phyloP scores from a whole-genome alignment of 2,797 vertebrate species.

The Ateles fusciceps region DNA sequence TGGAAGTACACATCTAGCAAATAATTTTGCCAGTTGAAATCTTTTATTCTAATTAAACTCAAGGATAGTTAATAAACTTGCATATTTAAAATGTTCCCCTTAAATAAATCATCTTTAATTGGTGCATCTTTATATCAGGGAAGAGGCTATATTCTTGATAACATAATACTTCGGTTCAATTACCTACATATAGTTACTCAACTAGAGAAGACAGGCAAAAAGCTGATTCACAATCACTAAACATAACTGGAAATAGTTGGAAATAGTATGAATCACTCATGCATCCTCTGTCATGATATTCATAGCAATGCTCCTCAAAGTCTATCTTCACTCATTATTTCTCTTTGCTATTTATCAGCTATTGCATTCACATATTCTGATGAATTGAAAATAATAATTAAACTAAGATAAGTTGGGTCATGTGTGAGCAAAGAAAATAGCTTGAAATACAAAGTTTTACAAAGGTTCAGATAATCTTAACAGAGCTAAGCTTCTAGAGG shows the following conservation, averaged over 20 bases:
- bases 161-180: not conserved
- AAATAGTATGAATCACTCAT: not conserved
- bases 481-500: not conserved
- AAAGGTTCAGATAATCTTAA: slow-evolving; percentile 6
- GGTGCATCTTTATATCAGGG: not conserved
- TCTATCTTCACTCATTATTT: not conserved
- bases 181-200: not conserved
- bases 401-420: not conserved
- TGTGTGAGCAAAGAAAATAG: not conserved
- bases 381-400: slow-evolving; percentile 35
- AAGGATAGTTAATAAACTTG: not conserved
- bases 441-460: not conserved
- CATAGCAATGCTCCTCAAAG: not conserved
- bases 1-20: not conserved
- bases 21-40: not conserved
- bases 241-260: not conserved
- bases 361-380: not conserved
- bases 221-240: not conserved
- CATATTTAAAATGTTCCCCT: not conserved
- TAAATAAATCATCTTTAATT: not conserved
- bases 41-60: not conserved
- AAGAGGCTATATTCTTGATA: not conserved
- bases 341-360: not conserved
- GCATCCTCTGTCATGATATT: not conserved
- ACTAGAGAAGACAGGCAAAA: not conserved